These are phyloP conservation scores for Chaenocephalus aceratus DNA, from an alignment of 2,113 vertebrate genomes.

Conservation along the genomic window DNA sequence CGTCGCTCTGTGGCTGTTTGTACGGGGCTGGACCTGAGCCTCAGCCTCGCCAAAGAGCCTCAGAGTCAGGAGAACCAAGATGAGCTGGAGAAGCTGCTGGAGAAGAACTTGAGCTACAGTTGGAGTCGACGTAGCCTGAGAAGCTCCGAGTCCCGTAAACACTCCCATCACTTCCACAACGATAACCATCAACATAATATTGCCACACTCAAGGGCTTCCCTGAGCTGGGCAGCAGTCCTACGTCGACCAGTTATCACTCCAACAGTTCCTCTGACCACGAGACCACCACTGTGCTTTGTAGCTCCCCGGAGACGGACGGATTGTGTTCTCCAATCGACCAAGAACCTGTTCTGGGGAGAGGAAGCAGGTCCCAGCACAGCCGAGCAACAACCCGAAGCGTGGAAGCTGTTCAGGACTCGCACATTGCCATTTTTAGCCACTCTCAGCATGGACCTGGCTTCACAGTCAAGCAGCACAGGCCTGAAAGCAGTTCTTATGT, in stretches of 20 bases:
- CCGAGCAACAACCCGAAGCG: constrained; percentile 14
- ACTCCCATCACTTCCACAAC: constrained; percentile 49
- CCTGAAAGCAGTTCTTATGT: constrained; percentile 56
- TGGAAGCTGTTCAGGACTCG: constrained; percentile 28
- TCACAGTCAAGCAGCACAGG: constrained; percentile 41
- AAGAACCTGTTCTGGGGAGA: constrained; percentile 17
- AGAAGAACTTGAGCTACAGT: constrained; percentile 80
- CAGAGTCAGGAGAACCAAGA: constrained; percentile 64
- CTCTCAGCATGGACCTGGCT: constrained; percentile 36
- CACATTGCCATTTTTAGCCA: constrained; percentile 26
- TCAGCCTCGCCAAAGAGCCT: constrained; percentile 60
- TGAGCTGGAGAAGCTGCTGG: constrained; percentile 84
- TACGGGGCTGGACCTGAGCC: constrained; percentile 69
- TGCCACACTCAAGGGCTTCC: constrained; percentile 55
- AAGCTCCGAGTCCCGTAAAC: constrained; percentile 64
- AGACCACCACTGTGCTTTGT: constrained; percentile 58
- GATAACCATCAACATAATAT: constrained; percentile 41
- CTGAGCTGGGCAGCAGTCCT: constrained; percentile 72
- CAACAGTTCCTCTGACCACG: constrained; percentile 68
- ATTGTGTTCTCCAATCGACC: constrained; percentile 57
- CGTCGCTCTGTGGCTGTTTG: constrained; percentile 83
- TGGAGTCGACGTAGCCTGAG: constrained; percentile 82
- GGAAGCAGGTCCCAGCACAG: constrained; percentile 8
- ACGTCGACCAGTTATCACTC: constrained; percentile 65
- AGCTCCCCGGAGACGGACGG: constrained; percentile 69